phyloP scores from a whole-genome alignment of 2,113 vertebrate genomes.

The Lampris incognitus region DNA sequence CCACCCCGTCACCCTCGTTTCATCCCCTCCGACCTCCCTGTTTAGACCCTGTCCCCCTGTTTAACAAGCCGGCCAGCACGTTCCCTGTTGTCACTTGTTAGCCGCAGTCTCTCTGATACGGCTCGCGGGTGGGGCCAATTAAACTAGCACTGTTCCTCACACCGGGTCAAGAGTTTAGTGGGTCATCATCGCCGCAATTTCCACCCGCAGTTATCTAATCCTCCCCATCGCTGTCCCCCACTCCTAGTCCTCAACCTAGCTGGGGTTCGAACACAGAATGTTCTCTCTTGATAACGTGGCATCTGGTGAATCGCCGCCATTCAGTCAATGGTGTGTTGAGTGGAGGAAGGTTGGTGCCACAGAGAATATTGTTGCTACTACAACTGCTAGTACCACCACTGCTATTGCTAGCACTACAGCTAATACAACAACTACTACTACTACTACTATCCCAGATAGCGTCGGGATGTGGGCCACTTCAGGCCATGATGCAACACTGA shows the following conservation, averaged over 20 bases:
- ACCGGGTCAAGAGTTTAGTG: constrained; percentile 83
- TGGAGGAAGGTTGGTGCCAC: too few species aligned
- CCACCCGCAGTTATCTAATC: constrained; percentile 72
- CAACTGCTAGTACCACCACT: too few species aligned
- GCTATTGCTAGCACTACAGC: too few species aligned
- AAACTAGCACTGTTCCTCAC: constrained; percentile 77
- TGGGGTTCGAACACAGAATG: constrained; percentile 34
- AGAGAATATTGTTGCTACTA: too few species aligned
- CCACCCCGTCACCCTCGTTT: constrained; percentile 40
- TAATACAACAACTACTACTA: too few species aligned
- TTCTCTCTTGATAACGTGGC: background rate
- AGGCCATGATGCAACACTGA: too few species aligned
- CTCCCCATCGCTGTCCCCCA: background rate
- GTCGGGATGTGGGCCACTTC: too few species aligned
- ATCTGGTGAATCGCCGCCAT: background rate
- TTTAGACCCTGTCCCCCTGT: constrained; percentile 65
- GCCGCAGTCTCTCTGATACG: constrained; percentile 64
- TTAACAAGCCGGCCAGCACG: constrained; percentile 78
- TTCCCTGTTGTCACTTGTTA: constrained; percentile 76
- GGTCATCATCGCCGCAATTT: constrained; percentile 68
- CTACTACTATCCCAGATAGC: too few species aligned
- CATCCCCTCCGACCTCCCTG: constrained; percentile 37
- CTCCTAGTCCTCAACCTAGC: background rate
- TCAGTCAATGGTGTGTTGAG: background rate
- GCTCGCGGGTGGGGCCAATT: constrained; percentile 72